Conservation (phyloP, 2,797 vertebrate genomes). For the Myiothlypis chrysogaster region DNA sequence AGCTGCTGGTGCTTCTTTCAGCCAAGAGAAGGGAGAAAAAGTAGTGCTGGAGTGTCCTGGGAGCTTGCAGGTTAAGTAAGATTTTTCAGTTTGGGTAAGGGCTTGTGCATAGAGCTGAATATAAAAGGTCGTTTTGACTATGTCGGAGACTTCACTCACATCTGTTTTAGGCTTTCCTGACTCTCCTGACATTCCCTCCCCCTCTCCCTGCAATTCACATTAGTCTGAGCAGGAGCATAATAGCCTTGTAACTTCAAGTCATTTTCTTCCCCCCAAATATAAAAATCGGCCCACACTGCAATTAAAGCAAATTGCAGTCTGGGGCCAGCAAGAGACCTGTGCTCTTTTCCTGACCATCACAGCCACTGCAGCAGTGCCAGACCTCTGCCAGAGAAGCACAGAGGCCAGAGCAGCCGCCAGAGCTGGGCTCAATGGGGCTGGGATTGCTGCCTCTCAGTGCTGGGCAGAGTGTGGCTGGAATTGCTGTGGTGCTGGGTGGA, state of each 20-base stretch:
- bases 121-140: not conserved
- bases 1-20: not conserved
- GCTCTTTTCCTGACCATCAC: not conserved
- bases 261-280: not conserved
- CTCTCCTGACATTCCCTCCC: not conserved
- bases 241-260: not conserved
- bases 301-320: not conserved
- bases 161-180: not conserved
- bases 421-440: not conserved
- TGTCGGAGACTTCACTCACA: not conserved
- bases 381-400: not conserved
- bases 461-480: no score
- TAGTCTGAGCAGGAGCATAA: not conserved
- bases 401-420: not conserved
- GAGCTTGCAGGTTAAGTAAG: not conserved
- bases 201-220: not conserved
- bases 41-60: not conserved
- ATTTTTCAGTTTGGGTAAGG: not conserved
- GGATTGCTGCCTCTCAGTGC: not conserved
- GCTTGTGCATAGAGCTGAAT: not conserved
- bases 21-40: not conserved
- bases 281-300: rapidly evolving
- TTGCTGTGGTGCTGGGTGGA: rapidly evolving
- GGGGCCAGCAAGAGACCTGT: not conserved
- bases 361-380: not conserved